Evolutionary conservation across 2,113 vertebrate species (phyloP).

Genomic region (Strix uralensis): DNA sequence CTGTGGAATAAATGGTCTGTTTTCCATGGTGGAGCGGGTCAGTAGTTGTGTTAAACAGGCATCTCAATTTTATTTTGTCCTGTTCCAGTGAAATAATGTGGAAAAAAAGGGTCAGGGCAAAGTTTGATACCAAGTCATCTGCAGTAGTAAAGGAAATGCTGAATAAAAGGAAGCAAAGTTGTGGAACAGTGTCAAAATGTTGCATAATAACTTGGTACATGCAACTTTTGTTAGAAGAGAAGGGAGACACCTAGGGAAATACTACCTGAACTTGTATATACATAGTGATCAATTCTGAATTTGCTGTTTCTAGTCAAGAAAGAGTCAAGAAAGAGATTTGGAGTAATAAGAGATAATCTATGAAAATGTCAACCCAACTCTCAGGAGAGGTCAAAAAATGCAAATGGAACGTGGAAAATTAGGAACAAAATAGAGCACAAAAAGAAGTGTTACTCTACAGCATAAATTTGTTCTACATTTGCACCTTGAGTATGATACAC

Average conservation of each 20-base stretch:
- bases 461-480: background rate
- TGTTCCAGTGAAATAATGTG: background rate
- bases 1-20: background rate
- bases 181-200: background rate
- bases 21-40: background rate
- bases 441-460: background rate
- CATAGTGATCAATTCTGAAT: background rate
- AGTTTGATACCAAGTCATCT: background rate
- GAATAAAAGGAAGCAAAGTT: background rate
- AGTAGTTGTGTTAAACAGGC: background rate
- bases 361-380: background rate
- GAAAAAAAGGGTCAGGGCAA: background rate
- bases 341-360: background rate
- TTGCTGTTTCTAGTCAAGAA: background rate
- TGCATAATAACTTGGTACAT: background rate
- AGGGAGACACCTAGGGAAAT: background rate
- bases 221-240: background rate
- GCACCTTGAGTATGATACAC: background rate
- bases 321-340: background rate
- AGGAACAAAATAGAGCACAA: background rate
- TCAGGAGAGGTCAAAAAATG: background rate
- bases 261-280: background rate
- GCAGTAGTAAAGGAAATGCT: background rate
- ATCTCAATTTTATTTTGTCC: background rate
- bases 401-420: background rate